Evolutionary conservation across 2,113 vertebrate genomes (phyloP), one percentile per base, ranked within the genome.

Genomic region (Chaetorhynchus papuensis): DNA sequence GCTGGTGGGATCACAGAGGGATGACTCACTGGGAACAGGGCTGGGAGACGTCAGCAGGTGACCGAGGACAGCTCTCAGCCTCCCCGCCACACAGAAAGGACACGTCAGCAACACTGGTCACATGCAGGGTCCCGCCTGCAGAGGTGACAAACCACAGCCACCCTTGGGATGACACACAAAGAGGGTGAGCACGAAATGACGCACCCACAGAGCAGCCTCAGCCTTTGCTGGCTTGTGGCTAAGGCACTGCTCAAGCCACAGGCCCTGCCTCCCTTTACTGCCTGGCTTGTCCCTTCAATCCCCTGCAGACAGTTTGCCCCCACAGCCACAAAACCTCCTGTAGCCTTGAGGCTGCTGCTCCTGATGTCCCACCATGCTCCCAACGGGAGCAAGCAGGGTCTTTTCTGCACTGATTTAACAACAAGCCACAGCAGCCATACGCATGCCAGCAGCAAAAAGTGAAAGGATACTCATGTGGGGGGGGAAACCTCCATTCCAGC

Each of bases 141-240:
- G 90, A 94, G 81, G 90, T 88, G 94, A 93, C 90, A 97, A 94
- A 93, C 92, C 90, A 89, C 93, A 78, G 87, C 37, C 1, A 11
- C 56, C 60, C 85, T 37, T 30, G 87, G 90, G 76, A 53, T 79
- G 82, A 85, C 59, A 91, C 81, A 35, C 56, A 47, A 15, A 49
- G 52, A 79, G 61, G 50, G 11, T 0, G 1, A 86, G 63, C 63
- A 53, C 1, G 0, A 59, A 72, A 14, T 6, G 63, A 30, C 2
- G 23, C 37, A 24, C 26, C 59, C n/a, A 0, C 70, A 66, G 39
- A 85, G 31, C 13, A 65, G 78, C 14, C 63, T 31, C 88, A 88
- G 75, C 23, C 75, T 92, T 66, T 2, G 5, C 14, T 4, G 11
- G 20, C 42, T 53, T 42, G 83, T 27, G 78, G 54, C 88, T 59